Evolutionary conservation across 1,140 invertebrate species (phyloP), one percentile per base, ranked within the genome.

Genomic region (Whitmania pigra): DNA sequence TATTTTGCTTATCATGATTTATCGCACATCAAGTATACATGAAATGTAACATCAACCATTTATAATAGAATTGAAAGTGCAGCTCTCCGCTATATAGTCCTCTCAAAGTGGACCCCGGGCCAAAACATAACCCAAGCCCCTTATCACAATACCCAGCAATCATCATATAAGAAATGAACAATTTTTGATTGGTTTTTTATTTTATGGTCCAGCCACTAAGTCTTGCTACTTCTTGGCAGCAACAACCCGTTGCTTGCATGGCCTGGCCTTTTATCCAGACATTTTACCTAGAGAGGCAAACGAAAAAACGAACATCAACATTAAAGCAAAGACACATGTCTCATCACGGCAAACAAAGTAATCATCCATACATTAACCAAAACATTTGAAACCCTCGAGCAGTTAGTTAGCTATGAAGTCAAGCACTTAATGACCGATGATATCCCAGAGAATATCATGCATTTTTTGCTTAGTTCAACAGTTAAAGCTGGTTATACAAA

Each of bases 221-320:
- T n/a, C 55, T 29, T 71, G n/a, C 53, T n/a, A n/a, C 43, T 29
- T 43, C 49, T 71, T 22, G 18, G 29, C 43, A 27, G 54, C 67
- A 29, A n/a, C 20, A 60, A 55, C 31, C 71, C 63, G 13, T 60
- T 53, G 54, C 71, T 71, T 71, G 27, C 71, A 29, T 27, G 71
- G 71, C n/a, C 71, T 55, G 18, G 54, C 43, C 29, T 63, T 55
- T 20, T 25, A 53, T 36, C 67, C 67, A 36, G 71, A 22, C 17
- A 27, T 18, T 20, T 53, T 60, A 71, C 63, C 71, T 2, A 71
- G 29, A 0, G 71, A 63, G 40, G 71, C 71, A 27, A 71, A 29
- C 71, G 31, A 63, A 22, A 36, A 22, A 71, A 1, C 43, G 13
- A 17, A 15, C 9, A 17, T 3, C 5, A 49, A 49, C 15, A 17